Evolutionary conservation across 2,113 vertebrate species (phyloP).

Genomic region (Ivindomyrus marchei): DNA sequence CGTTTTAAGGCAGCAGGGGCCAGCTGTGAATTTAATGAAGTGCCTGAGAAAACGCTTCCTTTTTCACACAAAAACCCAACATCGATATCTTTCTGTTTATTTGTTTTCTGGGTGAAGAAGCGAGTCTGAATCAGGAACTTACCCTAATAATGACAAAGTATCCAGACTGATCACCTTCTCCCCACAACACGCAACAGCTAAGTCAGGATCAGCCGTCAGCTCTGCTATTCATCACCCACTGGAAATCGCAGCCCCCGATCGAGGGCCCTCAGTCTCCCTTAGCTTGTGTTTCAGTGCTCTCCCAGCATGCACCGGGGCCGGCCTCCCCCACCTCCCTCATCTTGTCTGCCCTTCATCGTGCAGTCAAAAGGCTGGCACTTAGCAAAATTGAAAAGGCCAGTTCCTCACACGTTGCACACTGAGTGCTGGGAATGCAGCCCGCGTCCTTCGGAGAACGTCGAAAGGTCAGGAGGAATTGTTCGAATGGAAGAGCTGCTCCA

Average conservation of each 20-base stretch:
- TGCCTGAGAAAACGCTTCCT: background rate
- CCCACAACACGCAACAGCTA: background rate
- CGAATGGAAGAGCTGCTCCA: background rate
- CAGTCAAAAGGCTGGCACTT: background rate
- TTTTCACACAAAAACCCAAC: background rate
- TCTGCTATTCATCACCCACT: background rate
- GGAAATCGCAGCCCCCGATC: background rate
- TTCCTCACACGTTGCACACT: background rate
- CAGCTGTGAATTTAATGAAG: background rate
- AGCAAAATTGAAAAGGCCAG: background rate
- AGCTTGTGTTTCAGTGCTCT: background rate
- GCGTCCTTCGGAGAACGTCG: background rate
- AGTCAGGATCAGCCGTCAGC: background rate
- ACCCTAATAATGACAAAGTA: background rate
- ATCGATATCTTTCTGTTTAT: background rate
- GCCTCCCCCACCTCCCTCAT: background rate
- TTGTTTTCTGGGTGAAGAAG: background rate
- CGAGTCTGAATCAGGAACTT: background rate
- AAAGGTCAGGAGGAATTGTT: background rate
- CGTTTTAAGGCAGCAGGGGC: background rate
- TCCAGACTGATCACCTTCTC: background rate
- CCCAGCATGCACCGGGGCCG: background rate
- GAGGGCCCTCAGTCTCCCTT: background rate
- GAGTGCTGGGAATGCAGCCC: background rate
- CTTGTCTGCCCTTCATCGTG: background rate